Evolutionary conservation across 2,888 invertebrate species (phyloP).

Genomic region (Melieria omissa): DNA sequence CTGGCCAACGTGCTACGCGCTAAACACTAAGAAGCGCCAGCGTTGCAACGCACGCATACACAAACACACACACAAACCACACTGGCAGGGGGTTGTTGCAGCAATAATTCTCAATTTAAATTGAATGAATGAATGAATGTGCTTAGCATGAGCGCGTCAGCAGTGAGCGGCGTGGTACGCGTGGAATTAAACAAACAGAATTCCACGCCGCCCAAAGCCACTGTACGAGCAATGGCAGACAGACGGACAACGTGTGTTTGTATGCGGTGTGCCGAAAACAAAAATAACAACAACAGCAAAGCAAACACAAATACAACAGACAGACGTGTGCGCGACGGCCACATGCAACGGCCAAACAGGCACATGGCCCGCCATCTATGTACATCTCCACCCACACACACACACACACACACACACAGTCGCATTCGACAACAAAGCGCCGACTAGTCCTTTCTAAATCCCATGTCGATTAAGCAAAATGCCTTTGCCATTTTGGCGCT

Average conservation of each 20-base stretch:
- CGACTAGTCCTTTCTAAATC: slow-evolving; percentile 46
- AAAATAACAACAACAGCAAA: too few relatives aligned
- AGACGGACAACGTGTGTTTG: too few relatives aligned
- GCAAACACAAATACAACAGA: too few relatives aligned
- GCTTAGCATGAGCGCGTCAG: background rate
- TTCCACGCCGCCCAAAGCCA: background rate
- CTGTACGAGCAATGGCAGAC: too few relatives aligned
- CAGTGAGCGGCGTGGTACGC: background rate
- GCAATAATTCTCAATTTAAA: slow-evolving; percentile 48
- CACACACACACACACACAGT: slow-evolving; percentile 7
- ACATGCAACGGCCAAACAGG: slow-evolving; percentile 30
- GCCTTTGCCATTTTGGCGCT: slow-evolving; percentile 55
- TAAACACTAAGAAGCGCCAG: too few relatives aligned
- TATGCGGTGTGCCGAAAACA: too few relatives aligned
- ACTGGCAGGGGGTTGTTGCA: slow-evolving; percentile 16
- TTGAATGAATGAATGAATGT: slow-evolving; percentile 33
- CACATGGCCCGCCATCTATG: slow-evolving; percentile 11
- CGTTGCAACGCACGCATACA: slow-evolving; percentile 42
- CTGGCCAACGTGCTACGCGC: too few relatives aligned
- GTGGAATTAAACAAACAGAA: background rate
- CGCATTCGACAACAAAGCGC: slow-evolving; percentile 1
- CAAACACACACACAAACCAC: slow-evolving; percentile 57
- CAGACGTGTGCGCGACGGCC: background rate
- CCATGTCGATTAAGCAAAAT: slow-evolving; percentile 62
- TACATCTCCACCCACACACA: slow-evolving; percentile 6